Evolutionary conservation across 2,888 invertebrate species (phyloP).

Genomic region (Gortyna flavago): DNA sequence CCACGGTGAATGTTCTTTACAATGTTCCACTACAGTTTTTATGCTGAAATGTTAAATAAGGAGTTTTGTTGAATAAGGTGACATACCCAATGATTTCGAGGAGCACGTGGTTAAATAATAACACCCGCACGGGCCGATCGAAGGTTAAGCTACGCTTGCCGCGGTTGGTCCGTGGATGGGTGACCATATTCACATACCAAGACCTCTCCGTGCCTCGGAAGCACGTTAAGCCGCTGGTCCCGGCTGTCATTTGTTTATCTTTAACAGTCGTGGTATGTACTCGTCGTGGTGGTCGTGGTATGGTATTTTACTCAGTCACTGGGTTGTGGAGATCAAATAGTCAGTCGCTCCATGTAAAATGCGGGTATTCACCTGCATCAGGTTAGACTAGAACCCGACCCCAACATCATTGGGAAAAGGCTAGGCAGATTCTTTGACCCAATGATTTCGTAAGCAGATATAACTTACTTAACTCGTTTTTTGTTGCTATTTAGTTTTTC

Average conservation of each 20-base stretch:
- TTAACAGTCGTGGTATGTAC: neutral
- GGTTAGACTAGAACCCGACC: too few relatives aligned
- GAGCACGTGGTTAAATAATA: neutral
- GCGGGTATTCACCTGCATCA: too few relatives aligned
- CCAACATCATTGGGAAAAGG: too few relatives aligned
- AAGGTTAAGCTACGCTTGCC: neutral
- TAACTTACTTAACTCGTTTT: neutral
- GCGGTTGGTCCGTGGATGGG: neutral
- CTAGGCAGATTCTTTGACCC: too few relatives aligned
- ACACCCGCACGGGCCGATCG: neutral
- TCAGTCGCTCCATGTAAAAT: too few relatives aligned
- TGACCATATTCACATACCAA: too few relatives aligned
- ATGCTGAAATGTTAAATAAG: neutral
- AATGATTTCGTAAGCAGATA: neutral
- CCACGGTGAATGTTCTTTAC: slow-evolving; percentile 1
- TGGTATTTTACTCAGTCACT: neutral
- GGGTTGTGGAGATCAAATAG: neutral
- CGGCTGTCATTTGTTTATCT: neutral
- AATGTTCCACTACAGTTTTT: slow-evolving; percentile 8
- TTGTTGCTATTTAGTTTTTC: neutral
- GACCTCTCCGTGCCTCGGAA: neutral
- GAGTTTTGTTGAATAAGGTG: neutral
- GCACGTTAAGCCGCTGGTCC: neutral
- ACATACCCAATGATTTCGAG: neutral
- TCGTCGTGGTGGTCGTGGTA: neutral